These are phyloP conservation scores for Netelia fuscicornis DNA, from an alignment of 2,888 invertebrate species.

Conservation along the genomic window DNA sequence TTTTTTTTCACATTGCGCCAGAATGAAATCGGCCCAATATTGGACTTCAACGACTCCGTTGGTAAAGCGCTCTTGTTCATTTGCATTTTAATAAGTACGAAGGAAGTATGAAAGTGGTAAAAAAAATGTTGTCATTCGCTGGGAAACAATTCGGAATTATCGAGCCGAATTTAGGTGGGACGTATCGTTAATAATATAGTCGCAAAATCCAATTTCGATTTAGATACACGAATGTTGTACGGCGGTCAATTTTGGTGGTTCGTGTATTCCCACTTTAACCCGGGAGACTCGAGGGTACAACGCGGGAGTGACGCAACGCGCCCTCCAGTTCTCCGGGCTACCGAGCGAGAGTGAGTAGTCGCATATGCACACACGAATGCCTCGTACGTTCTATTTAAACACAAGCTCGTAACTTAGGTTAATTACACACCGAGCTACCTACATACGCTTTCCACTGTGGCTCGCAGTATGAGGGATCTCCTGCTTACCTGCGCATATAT, in stretches of 20 bases:
- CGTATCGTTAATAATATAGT: too few relatives aligned
- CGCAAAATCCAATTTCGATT: too few relatives aligned
- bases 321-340: not conserved
- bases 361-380: slow-evolving; percentile 60
- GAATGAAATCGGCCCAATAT: too few relatives aligned
- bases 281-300: slow-evolving; percentile 57
- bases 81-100: too few relatives aligned
- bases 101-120: too few relatives aligned
- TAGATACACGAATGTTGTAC: too few relatives aligned
- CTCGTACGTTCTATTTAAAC: slow-evolving; percentile 63
- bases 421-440: slow-evolving; percentile 62
- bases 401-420: slow-evolving; percentile 70
- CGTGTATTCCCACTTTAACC: not conserved
- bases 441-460: slow-evolving; percentile 33
- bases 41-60: too few relatives aligned
- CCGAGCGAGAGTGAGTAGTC: slow-evolving; percentile 14
- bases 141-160: too few relatives aligned
- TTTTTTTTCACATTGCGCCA: too few relatives aligned
- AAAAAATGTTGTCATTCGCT: too few relatives aligned
- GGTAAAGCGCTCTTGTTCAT: too few relatives aligned
- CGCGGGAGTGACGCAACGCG: slow-evolving; percentile 6
- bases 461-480: not conserved
- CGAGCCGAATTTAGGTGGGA: too few relatives aligned
- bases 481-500: slow-evolving; percentile 20
- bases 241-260: not conserved